Percentiles rank a stretch among this genome's conserved stretches.
phyloP scores from a whole-genome alignment of 2,113 vertebrate genomes.

The Upupa epops region DNA sequence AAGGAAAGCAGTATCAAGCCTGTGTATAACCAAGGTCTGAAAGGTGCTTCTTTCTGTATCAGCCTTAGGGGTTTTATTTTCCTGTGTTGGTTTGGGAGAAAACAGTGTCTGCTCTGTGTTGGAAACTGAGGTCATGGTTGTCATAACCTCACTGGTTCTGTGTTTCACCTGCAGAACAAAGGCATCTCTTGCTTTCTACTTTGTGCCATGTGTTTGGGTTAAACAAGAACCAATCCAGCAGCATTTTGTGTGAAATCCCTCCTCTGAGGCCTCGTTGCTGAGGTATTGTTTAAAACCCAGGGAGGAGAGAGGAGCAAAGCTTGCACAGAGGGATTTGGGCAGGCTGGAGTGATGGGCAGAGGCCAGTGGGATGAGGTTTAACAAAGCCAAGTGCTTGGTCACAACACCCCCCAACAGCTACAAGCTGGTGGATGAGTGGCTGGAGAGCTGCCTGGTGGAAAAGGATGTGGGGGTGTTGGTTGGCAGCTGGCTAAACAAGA shows the following conservation, averaged over 20 bases:
- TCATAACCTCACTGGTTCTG: neutral
- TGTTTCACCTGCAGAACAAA: neutral
- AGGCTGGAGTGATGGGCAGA: too few relatives aligned
- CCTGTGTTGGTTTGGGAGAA: neutral
- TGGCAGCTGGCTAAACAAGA: too few relatives aligned
- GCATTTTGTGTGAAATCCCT: neutral
- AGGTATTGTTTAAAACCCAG: neutral
- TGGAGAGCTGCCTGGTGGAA: too few relatives aligned
- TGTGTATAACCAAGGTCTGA: neutral
- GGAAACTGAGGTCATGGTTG: neutral
- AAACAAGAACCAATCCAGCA: neutral
- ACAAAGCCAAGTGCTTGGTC: too few relatives aligned
- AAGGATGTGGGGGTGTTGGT: too few relatives aligned
- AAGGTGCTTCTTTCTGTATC: neutral
- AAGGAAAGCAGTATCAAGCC: neutral
- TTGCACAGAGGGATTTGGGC: too few relatives aligned
- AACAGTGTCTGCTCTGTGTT: neutral
- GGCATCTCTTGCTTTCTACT: neutral
- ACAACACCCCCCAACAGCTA: too few relatives aligned
- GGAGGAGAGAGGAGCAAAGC: neutral
- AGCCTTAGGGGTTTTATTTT: neutral
- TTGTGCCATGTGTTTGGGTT: neutral
- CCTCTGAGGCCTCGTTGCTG: neutral
- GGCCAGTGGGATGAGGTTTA: too few relatives aligned
- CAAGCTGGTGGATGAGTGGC: too few relatives aligned